Conservation (phyloP, 2,888 invertebrate genomes). For the Leucoma salicis region DNA sequence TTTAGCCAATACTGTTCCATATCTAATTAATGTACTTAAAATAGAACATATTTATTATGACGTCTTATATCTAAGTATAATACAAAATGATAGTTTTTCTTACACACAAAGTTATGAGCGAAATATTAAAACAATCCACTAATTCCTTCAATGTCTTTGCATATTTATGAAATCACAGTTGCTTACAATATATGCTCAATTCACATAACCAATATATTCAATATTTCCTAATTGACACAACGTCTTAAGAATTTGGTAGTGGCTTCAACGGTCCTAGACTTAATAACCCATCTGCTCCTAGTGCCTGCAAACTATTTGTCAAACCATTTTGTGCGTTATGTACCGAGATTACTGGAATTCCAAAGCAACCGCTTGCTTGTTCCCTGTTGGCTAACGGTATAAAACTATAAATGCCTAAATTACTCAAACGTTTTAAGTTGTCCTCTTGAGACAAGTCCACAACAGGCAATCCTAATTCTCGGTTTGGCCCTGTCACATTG, state of each 20-base stretch:
- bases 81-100: slow-evolving; percentile 1
- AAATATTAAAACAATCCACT: neutral
- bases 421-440: slow-evolving; percentile 83
- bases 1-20: neutral
- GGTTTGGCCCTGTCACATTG: slow-evolving; percentile 65
- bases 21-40: neutral
- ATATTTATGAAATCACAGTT: slow-evolving; percentile 5
- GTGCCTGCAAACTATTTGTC: slow-evolving; percentile 80
- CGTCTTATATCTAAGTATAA: neutral
- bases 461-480: slow-evolving; percentile 87
- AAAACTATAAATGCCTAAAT: slow-evolving; percentile 87
- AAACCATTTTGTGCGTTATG: slow-evolving; percentile 84
- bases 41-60: neutral
- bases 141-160: slow-evolving; percentile 1
- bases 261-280: slow-evolving; percentile 87
- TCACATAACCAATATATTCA: neutral
- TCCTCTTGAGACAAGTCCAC: slow-evolving; percentile 87
- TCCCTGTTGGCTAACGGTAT: slow-evolving; percentile 87
- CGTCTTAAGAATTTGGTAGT: slow-evolving; percentile 68
- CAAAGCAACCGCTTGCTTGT: slow-evolving; percentile 84
- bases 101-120: neutral
- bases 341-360: slow-evolving; percentile 86
- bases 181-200: slow-evolving; percentile 1
- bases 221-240: neutral
- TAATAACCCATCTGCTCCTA: slow-evolving; percentile 87